Conservation (phyloP, 1,140 invertebrate genomes). For the Anoplolepis gracilipes region DNA sequence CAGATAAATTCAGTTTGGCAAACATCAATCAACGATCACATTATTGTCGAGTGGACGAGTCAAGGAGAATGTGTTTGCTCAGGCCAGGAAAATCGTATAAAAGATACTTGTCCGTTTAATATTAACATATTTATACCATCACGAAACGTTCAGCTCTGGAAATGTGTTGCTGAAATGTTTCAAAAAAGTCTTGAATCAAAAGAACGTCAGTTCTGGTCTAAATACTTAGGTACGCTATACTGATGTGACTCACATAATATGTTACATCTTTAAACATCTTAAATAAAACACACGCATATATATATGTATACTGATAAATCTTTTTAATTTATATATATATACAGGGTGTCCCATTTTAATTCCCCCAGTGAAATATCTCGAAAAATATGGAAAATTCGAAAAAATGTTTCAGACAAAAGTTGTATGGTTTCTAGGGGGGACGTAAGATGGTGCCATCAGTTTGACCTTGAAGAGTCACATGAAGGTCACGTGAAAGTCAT, state of each 20-base stretch:
- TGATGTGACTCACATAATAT: neutral
- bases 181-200: conserved; percentile 63
- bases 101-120: conserved; percentile 56
- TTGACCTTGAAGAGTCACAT: too few species aligned
- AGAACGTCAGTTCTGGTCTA: conserved; percentile 70
- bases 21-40: conserved; percentile 54
- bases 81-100: neutral
- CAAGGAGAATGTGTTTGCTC: conserved; percentile 63
- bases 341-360: too few species aligned
- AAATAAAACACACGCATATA: conserved; percentile 1
- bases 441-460: too few species aligned
- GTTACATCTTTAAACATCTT: neutral
- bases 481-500: too few species aligned
- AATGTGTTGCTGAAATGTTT: conserved; percentile 69
- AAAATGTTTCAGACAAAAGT: too few species aligned
- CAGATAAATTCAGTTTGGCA: conserved; percentile 70
- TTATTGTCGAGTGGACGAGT: conserved; percentile 51
- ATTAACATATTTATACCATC: conserved; percentile 64
- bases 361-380: too few species aligned
- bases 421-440: too few species aligned
- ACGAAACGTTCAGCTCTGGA: conserved; percentile 65
- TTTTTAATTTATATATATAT: neutral
- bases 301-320: neutral
- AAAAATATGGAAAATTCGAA: too few species aligned
- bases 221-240: conserved; percentile 61